Percentiles rank a stretch among this genome's conserved stretches.
phyloP scores from a whole-genome alignment of 2,888 invertebrate genomes.

The Drosophila emarginata region DNA sequence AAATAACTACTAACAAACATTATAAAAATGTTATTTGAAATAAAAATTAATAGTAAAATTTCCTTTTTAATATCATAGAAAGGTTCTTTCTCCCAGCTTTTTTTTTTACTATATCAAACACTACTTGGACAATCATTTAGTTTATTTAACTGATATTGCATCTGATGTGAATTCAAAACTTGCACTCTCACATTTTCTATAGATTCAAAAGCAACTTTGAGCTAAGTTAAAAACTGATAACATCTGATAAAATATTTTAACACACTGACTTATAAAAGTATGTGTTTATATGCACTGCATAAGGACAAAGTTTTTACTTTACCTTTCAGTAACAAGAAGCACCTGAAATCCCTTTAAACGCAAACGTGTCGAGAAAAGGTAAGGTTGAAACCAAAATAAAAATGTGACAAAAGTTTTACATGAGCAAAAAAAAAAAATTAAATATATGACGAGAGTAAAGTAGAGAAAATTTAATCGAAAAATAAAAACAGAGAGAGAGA shows the following conservation, averaged over 20 bases:
- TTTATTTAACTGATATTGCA: no score
- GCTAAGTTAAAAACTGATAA: not conserved
- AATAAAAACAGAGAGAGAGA: constrained; percentile 20
- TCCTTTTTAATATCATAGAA: no score
- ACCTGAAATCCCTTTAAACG: constrained; percentile 57
- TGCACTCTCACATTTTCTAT: not conserved
- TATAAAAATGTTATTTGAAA: no score
- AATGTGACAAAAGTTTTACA: constrained; percentile 52
- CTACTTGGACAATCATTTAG: no score
- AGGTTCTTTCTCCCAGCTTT: no score
- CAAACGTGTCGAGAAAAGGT: constrained; percentile 38
- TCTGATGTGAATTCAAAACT: no score
- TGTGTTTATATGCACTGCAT: constrained; percentile 11
- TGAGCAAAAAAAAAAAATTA: constrained; percentile 22
- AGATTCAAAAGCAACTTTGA: not conserved
- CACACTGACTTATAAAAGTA: constrained; percentile 48
- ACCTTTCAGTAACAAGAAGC: constrained; percentile 38
- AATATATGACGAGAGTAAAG: no score
- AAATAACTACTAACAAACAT: no score
- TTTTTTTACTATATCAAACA: no score
- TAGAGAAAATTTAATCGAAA: no score
- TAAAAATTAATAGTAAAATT: no score
- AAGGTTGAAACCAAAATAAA: constrained; percentile 5
- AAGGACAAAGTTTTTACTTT: constrained; percentile 55
- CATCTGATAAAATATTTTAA: constrained; percentile 1